A percentile compares a stretch with the other conserved stretches of the same genome.
Conservation (phyloP, 2,113 vertebrate genomes). For the Falcunculus frontatus region DNA sequence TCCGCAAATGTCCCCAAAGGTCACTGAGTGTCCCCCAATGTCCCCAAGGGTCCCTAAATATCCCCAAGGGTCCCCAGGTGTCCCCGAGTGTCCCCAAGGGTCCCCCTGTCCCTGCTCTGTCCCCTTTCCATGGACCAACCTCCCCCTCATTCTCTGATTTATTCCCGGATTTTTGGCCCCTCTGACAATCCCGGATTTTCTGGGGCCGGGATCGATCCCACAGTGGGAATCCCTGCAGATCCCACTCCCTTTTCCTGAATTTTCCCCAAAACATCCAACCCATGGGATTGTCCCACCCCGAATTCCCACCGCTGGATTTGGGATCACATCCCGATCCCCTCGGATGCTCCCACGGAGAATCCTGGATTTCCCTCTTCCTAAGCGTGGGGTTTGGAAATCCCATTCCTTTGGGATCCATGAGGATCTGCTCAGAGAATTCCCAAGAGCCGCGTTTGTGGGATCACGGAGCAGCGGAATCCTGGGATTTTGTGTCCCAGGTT, state of each 20-base stretch:
- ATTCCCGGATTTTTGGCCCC: rapidly evolving
- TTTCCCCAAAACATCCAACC: neutral
- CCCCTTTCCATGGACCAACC: no score
- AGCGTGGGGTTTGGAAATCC: neutral
- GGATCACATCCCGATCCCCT: neutral
- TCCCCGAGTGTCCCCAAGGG: no score
- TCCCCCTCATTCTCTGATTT: neutral
- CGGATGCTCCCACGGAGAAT: neutral
- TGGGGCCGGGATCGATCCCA: neutral
- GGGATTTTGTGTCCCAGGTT: neutral
- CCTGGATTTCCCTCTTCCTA: neutral
- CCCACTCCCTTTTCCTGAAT: rapidly evolving
- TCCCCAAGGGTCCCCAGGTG: no score
- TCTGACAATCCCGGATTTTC: neutral
- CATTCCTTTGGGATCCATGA: neutral
- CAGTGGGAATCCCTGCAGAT: no score
- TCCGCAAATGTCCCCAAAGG: no score
- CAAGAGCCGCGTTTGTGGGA: neutral
- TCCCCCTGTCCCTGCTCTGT: no score
- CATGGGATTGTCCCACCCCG: neutral
- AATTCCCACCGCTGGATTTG: no score
- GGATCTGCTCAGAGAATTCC: neutral
- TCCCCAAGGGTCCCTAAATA: no score
- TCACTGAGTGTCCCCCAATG: no score
- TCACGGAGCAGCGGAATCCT: no score